Evolutionary conservation across 2,113 vertebrate species (phyloP).

Genomic region (Megalops atlanticus): DNA sequence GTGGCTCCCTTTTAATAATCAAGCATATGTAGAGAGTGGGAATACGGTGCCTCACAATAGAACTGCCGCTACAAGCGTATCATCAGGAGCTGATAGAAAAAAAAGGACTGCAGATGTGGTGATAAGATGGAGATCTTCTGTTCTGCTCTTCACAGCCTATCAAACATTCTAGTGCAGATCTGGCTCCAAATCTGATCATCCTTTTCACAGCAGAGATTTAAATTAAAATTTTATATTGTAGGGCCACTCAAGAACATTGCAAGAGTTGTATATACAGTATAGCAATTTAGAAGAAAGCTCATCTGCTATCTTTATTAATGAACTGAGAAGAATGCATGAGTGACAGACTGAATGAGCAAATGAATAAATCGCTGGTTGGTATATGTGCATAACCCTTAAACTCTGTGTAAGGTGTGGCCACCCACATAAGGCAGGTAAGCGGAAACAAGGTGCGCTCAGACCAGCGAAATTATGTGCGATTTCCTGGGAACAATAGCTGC

Average conservation of each 20-base stretch:
- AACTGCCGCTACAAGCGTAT: slow-evolving; percentile 26
- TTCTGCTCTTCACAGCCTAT: slow-evolving; percentile 24
- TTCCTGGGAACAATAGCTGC: not conserved
- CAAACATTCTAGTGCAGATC: not conserved
- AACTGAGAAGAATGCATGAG: not conserved
- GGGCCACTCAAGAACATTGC: not conserved
- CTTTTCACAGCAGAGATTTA: not conserved
- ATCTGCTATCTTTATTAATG: not conserved
- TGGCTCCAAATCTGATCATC: not conserved
- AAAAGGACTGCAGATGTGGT: slow-evolving; percentile 31
- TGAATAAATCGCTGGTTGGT: not conserved
- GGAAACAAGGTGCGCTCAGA: not conserved
- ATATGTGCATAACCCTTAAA: not conserved
- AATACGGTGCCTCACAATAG: slow-evolving; percentile 27
- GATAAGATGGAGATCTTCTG: slow-evolving; percentile 40
- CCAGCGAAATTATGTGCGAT: not conserved
- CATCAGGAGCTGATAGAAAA: slow-evolving; percentile 35
- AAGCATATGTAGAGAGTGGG: slow-evolving; percentile 48
- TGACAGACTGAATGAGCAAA: not conserved
- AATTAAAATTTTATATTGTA: not conserved
- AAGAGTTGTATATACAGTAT: not conserved
- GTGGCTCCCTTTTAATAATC: slow-evolving; percentile 44
- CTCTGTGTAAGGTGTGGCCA: not conserved
- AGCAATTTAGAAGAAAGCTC: not conserved
- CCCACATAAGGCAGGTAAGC: not conserved